Conservation (phyloP, 2,797 vertebrate genomes). For the Sternotherus odoratus region DNA sequence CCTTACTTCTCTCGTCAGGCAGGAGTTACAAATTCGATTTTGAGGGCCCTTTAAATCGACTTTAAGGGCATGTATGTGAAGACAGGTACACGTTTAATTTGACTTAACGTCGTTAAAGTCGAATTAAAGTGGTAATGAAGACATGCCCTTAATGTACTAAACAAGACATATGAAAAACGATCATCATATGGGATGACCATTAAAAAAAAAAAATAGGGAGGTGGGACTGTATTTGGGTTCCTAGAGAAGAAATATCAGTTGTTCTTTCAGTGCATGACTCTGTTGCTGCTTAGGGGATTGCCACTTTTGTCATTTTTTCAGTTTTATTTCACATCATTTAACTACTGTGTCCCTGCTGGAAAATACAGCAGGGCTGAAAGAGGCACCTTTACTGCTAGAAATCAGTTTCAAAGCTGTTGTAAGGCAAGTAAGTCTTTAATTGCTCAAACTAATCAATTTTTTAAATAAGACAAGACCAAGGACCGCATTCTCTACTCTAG, state of each 20-base stretch:
- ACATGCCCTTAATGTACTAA: background rate
- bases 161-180: background rate
- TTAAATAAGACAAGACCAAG: background rate
- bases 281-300: background rate
- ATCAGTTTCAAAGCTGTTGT: background rate
- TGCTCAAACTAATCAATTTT: background rate
- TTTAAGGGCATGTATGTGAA: too few relatives aligned
- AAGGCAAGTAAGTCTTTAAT: background rate
- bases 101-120: too few relatives aligned
- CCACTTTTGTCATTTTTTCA: background rate
- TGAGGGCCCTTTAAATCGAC: too few relatives aligned
- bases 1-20: too few relatives aligned
- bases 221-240: background rate
- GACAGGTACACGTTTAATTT: too few relatives aligned
- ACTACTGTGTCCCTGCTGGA: background rate
- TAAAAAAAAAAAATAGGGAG: background rate
- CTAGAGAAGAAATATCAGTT: background rate
- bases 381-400: background rate
- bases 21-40: too few relatives aligned
- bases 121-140: too few relatives aligned
- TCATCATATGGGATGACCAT: background rate
- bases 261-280: background rate
- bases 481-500: background rate
- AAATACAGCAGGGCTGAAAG: background rate
- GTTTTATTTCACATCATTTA: background rate